Evolutionary conservation across 2,888 invertebrate genomes (phyloP), one percentile per base, ranked within the genome.

Genomic region (Norana najaformis): DNA sequence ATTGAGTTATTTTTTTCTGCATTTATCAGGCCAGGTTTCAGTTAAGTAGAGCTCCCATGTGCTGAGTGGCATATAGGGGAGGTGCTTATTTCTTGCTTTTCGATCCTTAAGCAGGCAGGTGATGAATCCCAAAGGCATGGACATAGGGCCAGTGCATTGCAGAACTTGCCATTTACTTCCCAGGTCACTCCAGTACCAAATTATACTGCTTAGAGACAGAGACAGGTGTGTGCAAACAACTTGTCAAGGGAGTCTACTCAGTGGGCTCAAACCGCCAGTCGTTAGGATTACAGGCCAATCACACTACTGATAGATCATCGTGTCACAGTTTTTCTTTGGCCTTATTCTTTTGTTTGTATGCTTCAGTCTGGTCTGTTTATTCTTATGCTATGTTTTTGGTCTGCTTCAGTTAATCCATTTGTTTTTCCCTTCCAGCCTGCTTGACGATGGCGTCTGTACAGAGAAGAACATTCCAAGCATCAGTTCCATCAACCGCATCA

Each of bases 381-480:
- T 36, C 41, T 39, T 47, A 88, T 88, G n/a, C 41, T 88, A 35
- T 88, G 37, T 6, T 88, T 88, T 34, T 37, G 36, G 14, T n/a
- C 30, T 88, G 38, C 88, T 41, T 36, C 41, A 18, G 34, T 37
- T 5, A 53, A 30, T 53, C n/a, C 69, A 37, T n/a, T 85, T 85
- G 23, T 85, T 0, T 85, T 8, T 36, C 16, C 35, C 20, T 85
- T 37, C 85, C 93, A 95, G 94, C 90, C 92, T 95, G 90, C 92
- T 95, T 20, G 93, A 93, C 88, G 95, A 95, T 88, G 93, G 93
- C 34, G 93, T 94, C 83, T 95, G 95, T 91, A 93, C 92, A 18
- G 94, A 95, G 92, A 94, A 94, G 91, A 94, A 94, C 91, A 94
- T 94, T 90, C 95, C 95, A 35, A 94, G 94, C 91, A 95, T 95